These are phyloP conservation scores for Corythoichthys haematopterus DNA, from an alignment of 2,113 vertebrate genomes.

Conservation along the genomic window DNA sequence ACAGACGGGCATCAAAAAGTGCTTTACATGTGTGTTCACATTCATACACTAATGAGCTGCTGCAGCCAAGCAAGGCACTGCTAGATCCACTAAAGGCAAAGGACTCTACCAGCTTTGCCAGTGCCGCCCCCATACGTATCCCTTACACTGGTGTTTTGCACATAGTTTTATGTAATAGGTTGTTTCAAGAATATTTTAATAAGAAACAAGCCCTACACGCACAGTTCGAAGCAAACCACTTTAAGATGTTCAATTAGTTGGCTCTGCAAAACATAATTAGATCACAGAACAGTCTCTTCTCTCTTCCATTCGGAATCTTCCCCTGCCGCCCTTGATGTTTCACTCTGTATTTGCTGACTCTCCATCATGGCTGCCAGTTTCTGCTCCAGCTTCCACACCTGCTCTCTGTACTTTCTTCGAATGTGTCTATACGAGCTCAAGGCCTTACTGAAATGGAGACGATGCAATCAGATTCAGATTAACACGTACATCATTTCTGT, in stretches of 20 bases:
- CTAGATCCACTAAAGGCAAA: too few species aligned
- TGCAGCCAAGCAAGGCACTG: too few species aligned
- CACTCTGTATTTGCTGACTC: conserved; percentile 64
- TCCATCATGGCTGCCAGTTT: conserved; percentile 69
- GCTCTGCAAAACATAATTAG: neutral
- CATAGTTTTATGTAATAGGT: too few species aligned
- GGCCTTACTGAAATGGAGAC: conserved; percentile 67
- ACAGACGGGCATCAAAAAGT: too few species aligned
- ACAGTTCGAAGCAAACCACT: neutral
- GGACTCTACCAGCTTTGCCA: too few species aligned
- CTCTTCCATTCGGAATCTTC: conserved; percentile 61
- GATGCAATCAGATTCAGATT: neutral
- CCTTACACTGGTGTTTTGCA: too few species aligned
- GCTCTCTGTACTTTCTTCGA: conserved; percentile 78
- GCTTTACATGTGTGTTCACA: too few species aligned
- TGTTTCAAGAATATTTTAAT: too few species aligned
- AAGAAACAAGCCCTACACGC: too few species aligned
- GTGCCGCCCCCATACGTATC: too few species aligned
- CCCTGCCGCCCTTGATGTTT: conserved; percentile 38
- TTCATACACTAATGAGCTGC: too few species aligned
- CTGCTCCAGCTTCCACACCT: conserved; percentile 75
- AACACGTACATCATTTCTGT: neutral
- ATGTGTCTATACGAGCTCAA: conserved; percentile 73
- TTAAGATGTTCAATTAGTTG: neutral
- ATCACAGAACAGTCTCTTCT: conserved; percentile 59